phyloP scores from a whole-genome alignment of 2,797 vertebrate species.

The Rhinoraja longicauda region DNA sequence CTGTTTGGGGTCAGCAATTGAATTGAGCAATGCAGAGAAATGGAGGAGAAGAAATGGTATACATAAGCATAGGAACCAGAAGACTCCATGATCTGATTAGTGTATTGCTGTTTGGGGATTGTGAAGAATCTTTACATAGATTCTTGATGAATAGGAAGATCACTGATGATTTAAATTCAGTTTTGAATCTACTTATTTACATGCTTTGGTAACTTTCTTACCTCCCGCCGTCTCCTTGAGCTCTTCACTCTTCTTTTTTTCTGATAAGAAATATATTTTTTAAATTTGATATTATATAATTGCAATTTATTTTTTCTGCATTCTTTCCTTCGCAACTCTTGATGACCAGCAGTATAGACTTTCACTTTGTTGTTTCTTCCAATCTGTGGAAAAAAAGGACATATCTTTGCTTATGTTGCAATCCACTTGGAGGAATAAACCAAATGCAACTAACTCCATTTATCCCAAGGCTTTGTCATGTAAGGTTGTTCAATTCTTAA shows the following conservation, averaged over 20 bases:
- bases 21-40: neutral
- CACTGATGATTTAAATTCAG: neutral
- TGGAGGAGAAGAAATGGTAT: neutral
- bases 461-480: neutral
- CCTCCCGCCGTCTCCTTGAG: neutral
- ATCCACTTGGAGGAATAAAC: neutral
- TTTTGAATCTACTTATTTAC: neutral
- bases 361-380: neutral
- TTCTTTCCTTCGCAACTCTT: neutral
- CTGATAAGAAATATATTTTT: neutral
- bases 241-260: neutral
- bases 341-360: neutral
- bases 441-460: neutral
- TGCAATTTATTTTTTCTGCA: neutral
- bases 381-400: neutral
- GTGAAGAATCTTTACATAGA: neutral
- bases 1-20: neutral
- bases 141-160: neutral
- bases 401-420: neutral
- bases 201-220: neutral
- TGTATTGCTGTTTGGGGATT: neutral
- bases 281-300: no score
- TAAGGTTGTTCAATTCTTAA: neutral
- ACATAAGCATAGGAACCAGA: neutral
- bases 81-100: neutral